Percentiles rank a stretch among this genome's conserved stretches.
Evolutionary conservation across 2,797 vertebrate species (phyloP).

Genomic region (Falco columbarius): DNA sequence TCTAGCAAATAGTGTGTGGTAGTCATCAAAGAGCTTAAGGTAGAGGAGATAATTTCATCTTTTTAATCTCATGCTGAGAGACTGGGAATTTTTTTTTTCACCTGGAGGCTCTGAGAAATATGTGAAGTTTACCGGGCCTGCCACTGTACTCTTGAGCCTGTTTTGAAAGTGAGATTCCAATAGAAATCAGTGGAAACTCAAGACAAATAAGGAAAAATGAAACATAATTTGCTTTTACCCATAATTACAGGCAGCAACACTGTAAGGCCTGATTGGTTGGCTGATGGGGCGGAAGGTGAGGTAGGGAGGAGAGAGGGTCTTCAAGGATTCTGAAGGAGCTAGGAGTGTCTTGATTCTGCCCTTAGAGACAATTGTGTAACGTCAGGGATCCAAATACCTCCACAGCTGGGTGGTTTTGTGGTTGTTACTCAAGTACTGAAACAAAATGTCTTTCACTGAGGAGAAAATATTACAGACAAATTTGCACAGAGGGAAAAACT

Average conservation of each 20-base stretch:
- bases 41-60: not conserved
- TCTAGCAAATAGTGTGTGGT: not conserved
- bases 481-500: not conserved
- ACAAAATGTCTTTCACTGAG: not conserved
- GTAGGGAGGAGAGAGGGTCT: not conserved
- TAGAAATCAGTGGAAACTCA: not conserved
- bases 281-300: not conserved
- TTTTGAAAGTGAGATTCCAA: not conserved
- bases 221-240: not conserved
- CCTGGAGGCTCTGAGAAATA: not conserved
- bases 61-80: not conserved
- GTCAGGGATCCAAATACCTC: not conserved
- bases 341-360: not conserved
- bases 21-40: not conserved
- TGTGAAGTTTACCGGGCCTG: not conserved
- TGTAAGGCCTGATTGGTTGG: not conserved
- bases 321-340: not conserved
- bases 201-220: not conserved
- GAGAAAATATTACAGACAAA: not conserved
- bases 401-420: not conserved
- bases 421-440: not conserved
- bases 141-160: not conserved
- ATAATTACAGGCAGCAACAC: not conserved
- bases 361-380: not conserved
- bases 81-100: not conserved